These are phyloP conservation scores for Eulemur mongoz DNA, from an alignment of 2,797 vertebrate species.

Conservation along the genomic window DNA sequence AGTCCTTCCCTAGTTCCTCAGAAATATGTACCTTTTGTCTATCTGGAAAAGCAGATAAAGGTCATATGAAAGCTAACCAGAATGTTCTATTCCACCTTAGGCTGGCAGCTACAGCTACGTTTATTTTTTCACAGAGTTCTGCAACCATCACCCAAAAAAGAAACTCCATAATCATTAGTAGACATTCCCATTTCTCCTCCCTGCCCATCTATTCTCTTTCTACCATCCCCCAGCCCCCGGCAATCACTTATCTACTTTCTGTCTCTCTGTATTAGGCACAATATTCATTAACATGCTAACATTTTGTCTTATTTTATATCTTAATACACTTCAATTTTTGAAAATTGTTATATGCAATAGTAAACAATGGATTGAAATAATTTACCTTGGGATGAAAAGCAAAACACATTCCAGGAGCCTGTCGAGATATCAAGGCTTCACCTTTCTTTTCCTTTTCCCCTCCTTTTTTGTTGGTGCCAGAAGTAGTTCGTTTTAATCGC, in stretches of 20 bases:
- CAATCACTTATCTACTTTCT: background rate
- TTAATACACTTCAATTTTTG: background rate
- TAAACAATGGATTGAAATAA: slow-evolving; percentile 59
- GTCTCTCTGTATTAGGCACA: background rate
- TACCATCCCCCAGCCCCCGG: background rate
- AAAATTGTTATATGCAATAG: background rate
- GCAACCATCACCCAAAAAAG: background rate
- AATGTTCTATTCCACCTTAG: background rate
- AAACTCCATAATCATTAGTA: background rate
- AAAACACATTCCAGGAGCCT: slow-evolving; percentile 92
- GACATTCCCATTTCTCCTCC: background rate
- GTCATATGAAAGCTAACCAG: background rate
- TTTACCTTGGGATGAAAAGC: slow-evolving; percentile 92
- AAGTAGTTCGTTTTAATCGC: slow-evolving; percentile 86
- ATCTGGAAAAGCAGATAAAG: background rate
- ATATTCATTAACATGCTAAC: background rate
- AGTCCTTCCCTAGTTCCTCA: background rate
- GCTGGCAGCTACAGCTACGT: background rate
- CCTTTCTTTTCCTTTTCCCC: slow-evolving; percentile 81
- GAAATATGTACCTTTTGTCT: background rate
- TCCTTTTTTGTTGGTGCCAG: slow-evolving; percentile 67
- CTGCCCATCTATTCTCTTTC: background rate
- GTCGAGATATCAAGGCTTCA: slow-evolving; percentile 84
- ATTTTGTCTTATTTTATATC: background rate
- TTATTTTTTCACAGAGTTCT: background rate